Evolutionary conservation across 2,797 vertebrate species (phyloP), one percentile per base, ranked within the genome.

Genomic region (Clarias platycephalus): DNA sequence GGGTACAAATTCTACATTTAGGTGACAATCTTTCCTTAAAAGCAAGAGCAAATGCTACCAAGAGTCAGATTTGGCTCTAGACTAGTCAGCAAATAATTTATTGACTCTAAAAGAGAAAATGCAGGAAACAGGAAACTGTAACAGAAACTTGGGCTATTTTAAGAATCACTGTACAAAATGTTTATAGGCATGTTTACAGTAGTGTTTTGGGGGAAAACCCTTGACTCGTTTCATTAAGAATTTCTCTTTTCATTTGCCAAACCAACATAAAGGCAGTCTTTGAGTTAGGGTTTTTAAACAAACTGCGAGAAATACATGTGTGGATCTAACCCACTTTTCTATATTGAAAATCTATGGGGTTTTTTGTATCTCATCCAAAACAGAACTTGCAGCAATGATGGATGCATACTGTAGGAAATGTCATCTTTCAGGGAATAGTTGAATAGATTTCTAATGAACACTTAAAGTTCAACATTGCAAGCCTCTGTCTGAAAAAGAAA

Each of bases 141-240:
- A 79, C 24, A 58, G 74, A 26, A 53, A 75, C 75, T 58, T 81
- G n/a, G 26, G 80, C 62, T 84, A 84, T 85, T 85, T 83, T 85
- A 80, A 87, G 80, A 83, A 81, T 78, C 85, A 86, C 84, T 84
- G 78, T 86, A 89, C 85, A 87, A 63, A 58, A 87, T 83, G 79
- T 90, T 91, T 87, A 88, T 87, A 82, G 77, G 85, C 88, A 83
- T 88, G 85, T 83, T 87, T 89, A 87, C 82, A 86, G 74, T 83
- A 84, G 87, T 88, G 80, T 85, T 49, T 84, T 37, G 10, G 62
- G 72, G 86, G 86, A 88, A 86, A 74, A 84, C 74, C 82, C 64
- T 77, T 67, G 58, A 86, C 87, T 88, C 78, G 62, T 88, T 87
- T 88, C 83, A 80, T 86, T 80, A 89, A 55, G 63, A 84, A 60